Conservation (phyloP, 2,113 vertebrate genomes). For the Tragelaphus buxtoni region DNA sequence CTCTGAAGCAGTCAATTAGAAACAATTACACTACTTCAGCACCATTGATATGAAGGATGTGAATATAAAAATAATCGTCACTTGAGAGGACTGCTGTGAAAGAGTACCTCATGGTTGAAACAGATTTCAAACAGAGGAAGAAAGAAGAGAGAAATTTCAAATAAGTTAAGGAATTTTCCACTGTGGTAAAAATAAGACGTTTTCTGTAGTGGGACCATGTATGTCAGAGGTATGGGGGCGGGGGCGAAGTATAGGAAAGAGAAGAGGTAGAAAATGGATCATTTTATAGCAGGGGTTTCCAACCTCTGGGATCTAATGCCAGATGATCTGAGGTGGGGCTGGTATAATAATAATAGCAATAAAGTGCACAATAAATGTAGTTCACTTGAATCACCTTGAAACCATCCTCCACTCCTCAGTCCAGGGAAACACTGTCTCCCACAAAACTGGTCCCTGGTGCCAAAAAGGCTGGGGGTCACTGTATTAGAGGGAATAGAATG, state of each 20-base stretch:
- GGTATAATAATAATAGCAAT: not conserved
- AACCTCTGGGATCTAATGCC: not conserved
- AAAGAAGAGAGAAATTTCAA: not conserved
- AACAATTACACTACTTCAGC: not conserved
- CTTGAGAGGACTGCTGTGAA: not conserved
- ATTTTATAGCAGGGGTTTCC: not conserved
- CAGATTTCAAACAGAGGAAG: not conserved
- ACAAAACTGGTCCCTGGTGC: not conserved
- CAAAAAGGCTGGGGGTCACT: not conserved
- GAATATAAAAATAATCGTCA: not conserved
- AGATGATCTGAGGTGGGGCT: not conserved
- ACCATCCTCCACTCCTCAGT: not conserved
- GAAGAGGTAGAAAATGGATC: not conserved
- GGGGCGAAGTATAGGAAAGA: not conserved
- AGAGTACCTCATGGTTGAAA: not conserved
- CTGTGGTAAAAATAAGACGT: not conserved
- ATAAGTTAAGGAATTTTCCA: not conserved
- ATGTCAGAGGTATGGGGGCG: not conserved
- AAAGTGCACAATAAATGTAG: not conserved
- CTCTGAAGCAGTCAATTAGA: not conserved
- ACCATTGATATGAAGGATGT: not conserved
- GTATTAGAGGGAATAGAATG: not conserved
- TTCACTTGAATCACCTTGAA: not conserved
- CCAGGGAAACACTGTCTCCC: not conserved
- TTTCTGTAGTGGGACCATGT: not conserved